Evolutionary conservation across 2,888 invertebrate genomes (phyloP).

Genomic region (Leucoma salicis): DNA sequence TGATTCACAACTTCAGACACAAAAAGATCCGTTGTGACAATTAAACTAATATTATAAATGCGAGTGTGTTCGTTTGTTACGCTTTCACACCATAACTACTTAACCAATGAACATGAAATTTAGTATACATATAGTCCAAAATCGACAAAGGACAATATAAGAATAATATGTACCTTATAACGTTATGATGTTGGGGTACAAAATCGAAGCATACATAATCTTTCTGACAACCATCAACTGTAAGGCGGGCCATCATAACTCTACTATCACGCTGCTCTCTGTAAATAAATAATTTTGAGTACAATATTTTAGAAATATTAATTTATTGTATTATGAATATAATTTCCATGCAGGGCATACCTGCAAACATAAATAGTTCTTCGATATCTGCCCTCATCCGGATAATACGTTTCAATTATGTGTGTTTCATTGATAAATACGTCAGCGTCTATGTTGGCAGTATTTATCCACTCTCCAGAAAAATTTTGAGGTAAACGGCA

Average conservation of each 20-base stretch:
- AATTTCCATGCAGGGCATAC: too few relatives aligned
- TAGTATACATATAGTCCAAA: too few relatives aligned
- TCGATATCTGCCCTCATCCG: conserved; percentile 94
- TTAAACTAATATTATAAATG: too few relatives aligned
- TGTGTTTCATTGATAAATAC: conserved; percentile 97
- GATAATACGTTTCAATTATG: conserved; percentile 97
- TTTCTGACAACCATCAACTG: conserved; percentile 98
- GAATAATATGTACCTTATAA: conserved; percentile 91
- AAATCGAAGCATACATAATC: conserved; percentile 99
- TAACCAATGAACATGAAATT: too few relatives aligned
- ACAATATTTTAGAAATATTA: not conserved
- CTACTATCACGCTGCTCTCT: conserved; percentile 94
- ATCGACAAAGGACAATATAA: too few relatives aligned
- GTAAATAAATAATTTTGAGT: conserved; percentile 17
- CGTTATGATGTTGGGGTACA: conserved; percentile 96
- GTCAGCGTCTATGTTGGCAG: conserved; percentile 97
- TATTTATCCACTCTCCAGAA: conserved; percentile 97
- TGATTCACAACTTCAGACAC: too few relatives aligned
- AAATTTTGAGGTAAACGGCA: conserved; percentile 97
- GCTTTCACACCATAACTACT: too few relatives aligned
- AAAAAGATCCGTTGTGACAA: too few relatives aligned
- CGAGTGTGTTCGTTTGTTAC: too few relatives aligned
- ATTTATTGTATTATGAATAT: not conserved
- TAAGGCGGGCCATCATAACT: conserved; percentile 97
- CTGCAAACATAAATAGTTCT: conserved; percentile 96